Evolutionary conservation across 2,797 vertebrate species (phyloP).

Genomic region (Agapornis canus): DNA sequence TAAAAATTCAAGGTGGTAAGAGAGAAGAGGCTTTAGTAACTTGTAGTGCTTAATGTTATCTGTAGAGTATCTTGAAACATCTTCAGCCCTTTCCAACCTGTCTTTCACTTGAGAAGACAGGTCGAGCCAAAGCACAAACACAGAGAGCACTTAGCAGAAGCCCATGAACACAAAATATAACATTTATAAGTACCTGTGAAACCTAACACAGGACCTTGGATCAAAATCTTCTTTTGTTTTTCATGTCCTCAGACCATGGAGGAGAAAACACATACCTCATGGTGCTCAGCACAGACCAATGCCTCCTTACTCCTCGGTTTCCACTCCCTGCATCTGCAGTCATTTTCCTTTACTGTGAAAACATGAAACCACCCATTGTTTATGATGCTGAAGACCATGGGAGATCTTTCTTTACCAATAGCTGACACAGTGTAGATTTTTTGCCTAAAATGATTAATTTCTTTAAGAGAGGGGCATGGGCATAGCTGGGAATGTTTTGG

Average conservation of each 20-base stretch:
- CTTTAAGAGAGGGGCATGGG: background rate
- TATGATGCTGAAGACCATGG: background rate
- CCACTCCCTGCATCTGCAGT: background rate
- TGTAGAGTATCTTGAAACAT: background rate
- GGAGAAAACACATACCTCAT: background rate
- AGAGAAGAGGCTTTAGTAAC: background rate
- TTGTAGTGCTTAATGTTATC: background rate
- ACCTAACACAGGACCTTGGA: background rate
- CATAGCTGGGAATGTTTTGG: background rate
- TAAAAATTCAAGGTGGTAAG: background rate
- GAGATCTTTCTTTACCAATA: background rate
- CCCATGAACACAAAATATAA: background rate
- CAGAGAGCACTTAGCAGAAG: background rate
- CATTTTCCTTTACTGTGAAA: background rate
- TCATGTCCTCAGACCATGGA: background rate
- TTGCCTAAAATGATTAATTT: background rate
- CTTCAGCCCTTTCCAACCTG: background rate
- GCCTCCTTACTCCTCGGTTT: background rate
- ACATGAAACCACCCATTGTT: background rate
- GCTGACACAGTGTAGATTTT: background rate
- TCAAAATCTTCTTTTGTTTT: background rate
- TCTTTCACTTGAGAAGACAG: background rate
- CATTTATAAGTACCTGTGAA: background rate
- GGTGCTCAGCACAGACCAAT: background rate
- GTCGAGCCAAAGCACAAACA: background rate